phyloP scores from a whole-genome alignment of 2,113 vertebrate species.

The Ceyx melanurus region DNA sequence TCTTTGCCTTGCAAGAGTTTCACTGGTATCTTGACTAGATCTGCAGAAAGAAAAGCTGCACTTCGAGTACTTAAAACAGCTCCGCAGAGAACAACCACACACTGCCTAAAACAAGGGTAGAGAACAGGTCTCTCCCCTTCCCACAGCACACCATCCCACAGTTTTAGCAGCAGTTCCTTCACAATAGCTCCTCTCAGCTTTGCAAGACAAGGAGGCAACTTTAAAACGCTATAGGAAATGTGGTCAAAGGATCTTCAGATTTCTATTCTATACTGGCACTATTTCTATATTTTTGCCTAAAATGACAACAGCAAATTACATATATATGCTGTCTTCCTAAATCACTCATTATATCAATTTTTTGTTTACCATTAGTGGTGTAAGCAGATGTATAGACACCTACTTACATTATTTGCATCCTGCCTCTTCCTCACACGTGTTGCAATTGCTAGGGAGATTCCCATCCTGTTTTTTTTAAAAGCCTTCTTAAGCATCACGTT shows the following conservation, averaged over 20 bases:
- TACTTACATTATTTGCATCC: not conserved
- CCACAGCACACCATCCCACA: rapidly evolving
- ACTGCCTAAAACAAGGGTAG: not conserved
- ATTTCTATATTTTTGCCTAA: not conserved
- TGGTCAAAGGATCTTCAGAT: not conserved
- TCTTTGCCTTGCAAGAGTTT: not conserved
- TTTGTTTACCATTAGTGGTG: not conserved
- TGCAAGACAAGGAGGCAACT: not conserved
- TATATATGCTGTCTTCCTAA: not conserved
- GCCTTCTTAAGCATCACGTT: not conserved
- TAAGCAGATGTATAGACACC: not conserved
- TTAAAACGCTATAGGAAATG: not conserved
- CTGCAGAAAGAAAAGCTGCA: not conserved
- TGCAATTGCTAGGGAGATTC: not conserved
- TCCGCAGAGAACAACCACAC: not conserved
- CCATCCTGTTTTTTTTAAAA: not conserved
- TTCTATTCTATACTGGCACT: not conserved
- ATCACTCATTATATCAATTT: not conserved
- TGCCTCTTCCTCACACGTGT: not conserved
- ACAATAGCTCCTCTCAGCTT: not conserved
- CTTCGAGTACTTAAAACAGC: not conserved
- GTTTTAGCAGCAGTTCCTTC: not conserved
- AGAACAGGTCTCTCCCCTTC: not conserved
- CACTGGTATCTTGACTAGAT: not conserved
- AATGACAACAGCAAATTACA: not conserved